Percentiles rank a stretch among this genome's conserved stretches.
Conservation (phyloP, 2,888 invertebrate species). For the Drosophila fungiperda region DNA sequence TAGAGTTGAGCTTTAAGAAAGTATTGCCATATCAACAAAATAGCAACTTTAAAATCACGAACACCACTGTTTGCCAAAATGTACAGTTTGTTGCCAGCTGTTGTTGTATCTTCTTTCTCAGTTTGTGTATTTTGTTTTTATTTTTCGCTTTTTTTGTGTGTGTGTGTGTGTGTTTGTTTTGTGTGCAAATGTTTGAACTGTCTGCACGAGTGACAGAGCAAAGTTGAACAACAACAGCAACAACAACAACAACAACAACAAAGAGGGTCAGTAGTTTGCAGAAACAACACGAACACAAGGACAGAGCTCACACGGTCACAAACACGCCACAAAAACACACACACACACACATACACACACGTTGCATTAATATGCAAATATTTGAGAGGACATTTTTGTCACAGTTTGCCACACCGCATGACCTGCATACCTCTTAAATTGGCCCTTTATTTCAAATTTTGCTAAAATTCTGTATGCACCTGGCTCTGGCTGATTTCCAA, state of each 20-base stretch:
- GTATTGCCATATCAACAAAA: background rate
- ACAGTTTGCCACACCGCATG: slow-evolving; percentile 10
- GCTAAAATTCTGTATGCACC: slow-evolving; percentile 8
- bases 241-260: slow-evolving; percentile 47
- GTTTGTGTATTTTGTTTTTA: slow-evolving; percentile 13
- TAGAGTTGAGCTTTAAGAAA: slow-evolving; percentile 14
- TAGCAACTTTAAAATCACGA: slow-evolving; percentile 26
- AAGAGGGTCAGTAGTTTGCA: slow-evolving; percentile 61
- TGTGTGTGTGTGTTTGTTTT: slow-evolving; percentile 36
- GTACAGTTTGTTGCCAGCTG: slow-evolving; percentile 23
- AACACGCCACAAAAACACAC: slow-evolving; percentile 15
- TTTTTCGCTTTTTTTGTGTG: slow-evolving; percentile 12
- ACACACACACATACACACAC: slow-evolving; percentile 26
- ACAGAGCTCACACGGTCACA: slow-evolving; percentile 23
- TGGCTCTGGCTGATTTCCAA: background rate
- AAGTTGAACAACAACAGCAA: slow-evolving; percentile 47
- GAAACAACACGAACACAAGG: slow-evolving; percentile 46
- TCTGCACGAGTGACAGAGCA: slow-evolving; percentile 69
- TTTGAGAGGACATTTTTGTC: slow-evolving; percentile 62
- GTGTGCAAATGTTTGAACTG: slow-evolving; percentile 75
- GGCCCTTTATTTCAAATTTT: slow-evolving; percentile 3
- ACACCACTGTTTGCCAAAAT: slow-evolving; percentile 15
- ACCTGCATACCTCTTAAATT: slow-evolving; percentile 8
- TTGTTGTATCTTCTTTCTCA: slow-evolving; percentile 18
- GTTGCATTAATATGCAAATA: slow-evolving; percentile 77